These are phyloP conservation scores for Drosophila aldrichi DNA, from an alignment of 2,888 invertebrate species.

Conservation along the genomic window DNA sequence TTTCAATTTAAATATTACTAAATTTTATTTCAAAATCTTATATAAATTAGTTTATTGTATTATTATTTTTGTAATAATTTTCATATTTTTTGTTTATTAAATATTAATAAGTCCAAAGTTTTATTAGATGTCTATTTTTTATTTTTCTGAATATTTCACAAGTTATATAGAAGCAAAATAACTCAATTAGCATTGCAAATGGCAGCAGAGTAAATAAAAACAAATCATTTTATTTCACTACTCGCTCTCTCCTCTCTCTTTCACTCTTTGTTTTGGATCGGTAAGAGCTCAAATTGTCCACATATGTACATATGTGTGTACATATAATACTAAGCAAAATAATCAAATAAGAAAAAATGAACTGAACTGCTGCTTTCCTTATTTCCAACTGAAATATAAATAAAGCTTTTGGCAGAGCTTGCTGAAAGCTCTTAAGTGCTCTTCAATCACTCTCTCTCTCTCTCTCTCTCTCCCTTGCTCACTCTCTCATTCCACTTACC, in stretches of 20 bases:
- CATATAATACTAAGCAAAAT: background rate
- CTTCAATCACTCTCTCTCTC: conserved; percentile 6
- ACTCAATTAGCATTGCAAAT: conserved; percentile 7
- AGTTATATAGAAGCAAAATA: conserved; percentile 24
- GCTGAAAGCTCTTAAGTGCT: conserved; percentile 12
- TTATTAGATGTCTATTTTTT: too few species aligned
- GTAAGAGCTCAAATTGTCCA: background rate
- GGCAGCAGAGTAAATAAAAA: conserved; percentile 12
- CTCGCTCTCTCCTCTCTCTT: background rate
- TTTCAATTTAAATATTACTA: too few species aligned
- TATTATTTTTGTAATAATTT: too few species aligned
- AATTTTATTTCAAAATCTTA: background rate
- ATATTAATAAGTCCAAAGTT: too few species aligned
- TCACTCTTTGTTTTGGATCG: background rate
- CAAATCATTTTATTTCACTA: background rate
- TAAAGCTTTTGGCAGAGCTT: conserved; percentile 4
- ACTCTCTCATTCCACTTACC: conserved; percentile 23
- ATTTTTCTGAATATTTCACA: conserved; percentile 12
- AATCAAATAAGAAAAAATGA: background rate
- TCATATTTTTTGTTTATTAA: too few species aligned
- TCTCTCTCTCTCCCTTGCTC: conserved; percentile 9
- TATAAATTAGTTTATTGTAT: background rate
- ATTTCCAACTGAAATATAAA: conserved; percentile 8
- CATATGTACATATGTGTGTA: background rate
- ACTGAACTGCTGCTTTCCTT: background rate